Evolutionary conservation across 2,888 invertebrate genomes (phyloP), one percentile per base, ranked within the genome.

Genomic region (Neuroscelio doddi): DNA sequence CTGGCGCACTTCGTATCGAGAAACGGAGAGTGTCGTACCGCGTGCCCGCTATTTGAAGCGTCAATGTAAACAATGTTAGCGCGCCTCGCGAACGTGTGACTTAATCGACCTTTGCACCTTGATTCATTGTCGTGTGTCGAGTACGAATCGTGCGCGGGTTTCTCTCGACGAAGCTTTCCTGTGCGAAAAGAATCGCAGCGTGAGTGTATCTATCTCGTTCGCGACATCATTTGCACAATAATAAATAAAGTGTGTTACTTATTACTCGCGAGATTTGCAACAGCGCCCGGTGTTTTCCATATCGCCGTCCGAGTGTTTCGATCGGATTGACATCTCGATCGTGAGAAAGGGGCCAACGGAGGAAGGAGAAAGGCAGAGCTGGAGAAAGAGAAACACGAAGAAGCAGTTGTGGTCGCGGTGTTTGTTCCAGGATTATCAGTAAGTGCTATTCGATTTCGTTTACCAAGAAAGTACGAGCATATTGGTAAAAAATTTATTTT

Each of bases 301-400:
- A 14, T 8, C 36, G 36, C 12, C 15, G 36, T 36, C 36, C 36
- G 36, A 12, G 36, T 36, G 36, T 14, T 36, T 36, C 15, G 14
- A 36, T 36, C 14, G 36, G 36, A 36, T 36, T 36, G 36, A 36
- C 4, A 36, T 36, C 36, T 36, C 36, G 36, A 36, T 36, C 36
- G 36, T 36, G 36, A 36, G 36, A 36, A 36, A 36, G 36, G 36
- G 36, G 36, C 36, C 36, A 36, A 14, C 36, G 36, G 14, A 36
- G 21, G 36, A 36, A 12, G 36, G 36, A 36, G 36, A 36, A 36
- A 36, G 36, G 36, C 36, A 9, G 30, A 30, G 30, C 2, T 9
- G 36, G 36, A 36, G 14, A 36, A 36, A 36, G 36, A 36, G 36
- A 36, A 36, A 36, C 36, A 36, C 36, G 36, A 14, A 14, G 12